phyloP scores from a whole-genome alignment of 1,140 invertebrate genomes.

The Dinothrombium tinctorium region DNA sequence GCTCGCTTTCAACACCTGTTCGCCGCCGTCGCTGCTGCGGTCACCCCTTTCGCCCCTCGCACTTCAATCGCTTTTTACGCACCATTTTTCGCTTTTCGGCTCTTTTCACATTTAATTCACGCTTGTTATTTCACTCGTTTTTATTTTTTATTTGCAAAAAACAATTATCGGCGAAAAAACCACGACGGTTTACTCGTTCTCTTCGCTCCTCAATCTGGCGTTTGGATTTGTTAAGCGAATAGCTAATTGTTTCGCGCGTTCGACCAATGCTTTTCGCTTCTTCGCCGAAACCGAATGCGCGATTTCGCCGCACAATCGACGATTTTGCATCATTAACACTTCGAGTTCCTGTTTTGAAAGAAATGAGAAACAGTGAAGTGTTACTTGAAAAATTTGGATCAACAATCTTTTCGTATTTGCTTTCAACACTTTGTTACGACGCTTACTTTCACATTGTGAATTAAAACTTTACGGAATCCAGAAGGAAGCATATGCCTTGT shows the following conservation, averaged over 20 bases:
- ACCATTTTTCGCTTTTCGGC: too few species aligned
- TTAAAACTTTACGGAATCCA: constrained; percentile 80
- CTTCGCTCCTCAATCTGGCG: constrained; percentile 84
- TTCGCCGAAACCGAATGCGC: constrained; percentile 86
- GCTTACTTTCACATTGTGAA: constrained; percentile 56
- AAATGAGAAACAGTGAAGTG: constrained; percentile 1
- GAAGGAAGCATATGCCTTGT: constrained; percentile 89
- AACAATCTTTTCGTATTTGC: too few species aligned
- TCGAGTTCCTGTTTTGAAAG: constrained; percentile 60
- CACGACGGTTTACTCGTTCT: constrained; percentile 96
- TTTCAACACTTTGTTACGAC: constrained; percentile 5
- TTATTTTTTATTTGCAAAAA: too few species aligned
- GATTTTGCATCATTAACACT: constrained; percentile 95
- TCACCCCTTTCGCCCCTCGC: too few species aligned
- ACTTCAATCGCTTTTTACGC: too few species aligned
- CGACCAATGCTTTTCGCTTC: constrained; percentile 83
- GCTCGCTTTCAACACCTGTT: too few species aligned
- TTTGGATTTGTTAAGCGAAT: constrained; percentile 88
- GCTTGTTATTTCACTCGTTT: too few species aligned
- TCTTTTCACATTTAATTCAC: too few species aligned
- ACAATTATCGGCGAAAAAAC: too few species aligned
- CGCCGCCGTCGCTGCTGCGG: too few species aligned
- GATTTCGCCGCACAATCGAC: constrained; percentile 90
- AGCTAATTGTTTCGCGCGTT: constrained; percentile 80
- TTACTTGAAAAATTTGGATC: not conserved